Conservation (phyloP, 2,888 invertebrate species). For the Orchesellides sinensis region DNA sequence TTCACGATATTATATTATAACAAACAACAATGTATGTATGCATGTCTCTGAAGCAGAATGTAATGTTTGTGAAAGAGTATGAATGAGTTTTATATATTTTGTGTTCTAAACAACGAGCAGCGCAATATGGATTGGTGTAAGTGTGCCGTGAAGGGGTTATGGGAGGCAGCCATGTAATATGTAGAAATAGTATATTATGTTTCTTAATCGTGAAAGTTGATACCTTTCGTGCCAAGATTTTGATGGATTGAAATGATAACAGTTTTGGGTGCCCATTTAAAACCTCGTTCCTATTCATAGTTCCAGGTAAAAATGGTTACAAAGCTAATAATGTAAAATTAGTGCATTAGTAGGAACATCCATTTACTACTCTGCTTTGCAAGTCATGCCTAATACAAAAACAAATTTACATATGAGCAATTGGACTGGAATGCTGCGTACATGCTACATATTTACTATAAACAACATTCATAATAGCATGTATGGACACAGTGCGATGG, state of each 20-base stretch:
- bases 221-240: slow-evolving; percentile 69
- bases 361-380: slow-evolving; percentile 24
- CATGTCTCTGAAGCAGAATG: too few relatives aligned
- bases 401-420: neutral
- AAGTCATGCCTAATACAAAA: neutral
- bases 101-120: slow-evolving; percentile 8
- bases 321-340: slow-evolving; percentile 31
- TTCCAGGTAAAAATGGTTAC: slow-evolving; percentile 41
- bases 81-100: neutral
- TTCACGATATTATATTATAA: neutral
- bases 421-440: slow-evolving; percentile 8
- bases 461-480: slow-evolving; percentile 9
- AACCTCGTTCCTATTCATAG: slow-evolving; percentile 50
- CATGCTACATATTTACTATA: neutral
- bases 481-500: neutral
- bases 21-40: neutral
- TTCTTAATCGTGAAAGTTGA: slow-evolving; percentile 68
- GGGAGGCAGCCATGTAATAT: slow-evolving; percentile 17
- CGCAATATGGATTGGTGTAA: slow-evolving; percentile 52
- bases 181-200: slow-evolving; percentile 36
- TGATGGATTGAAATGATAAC: slow-evolving; percentile 71
- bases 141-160: slow-evolving; percentile 55
- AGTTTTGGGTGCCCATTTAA: slow-evolving; percentile 57
- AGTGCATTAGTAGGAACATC: slow-evolving; percentile 47
- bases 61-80: slow-evolving; percentile 10